These are phyloP conservation scores for Hipparchia sbordonii DNA, from an alignment of 2,888 invertebrate species.

Conservation along the genomic window DNA sequence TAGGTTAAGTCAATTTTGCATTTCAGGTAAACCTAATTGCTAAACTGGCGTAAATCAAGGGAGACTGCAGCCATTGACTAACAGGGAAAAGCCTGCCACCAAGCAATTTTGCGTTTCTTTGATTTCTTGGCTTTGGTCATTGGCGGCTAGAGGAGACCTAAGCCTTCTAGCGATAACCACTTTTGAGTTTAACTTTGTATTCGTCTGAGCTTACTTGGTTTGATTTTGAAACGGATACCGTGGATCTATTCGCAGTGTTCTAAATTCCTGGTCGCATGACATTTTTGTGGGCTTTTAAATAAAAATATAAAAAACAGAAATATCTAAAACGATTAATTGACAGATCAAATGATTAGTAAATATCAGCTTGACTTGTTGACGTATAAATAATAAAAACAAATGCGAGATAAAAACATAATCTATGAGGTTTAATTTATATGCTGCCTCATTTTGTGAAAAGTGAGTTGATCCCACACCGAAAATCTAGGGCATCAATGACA, in stretches of 20 bases:
- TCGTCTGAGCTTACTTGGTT: conserved; percentile 56
- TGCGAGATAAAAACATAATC: neutral
- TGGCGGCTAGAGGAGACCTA: too few species aligned
- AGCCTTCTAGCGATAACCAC: too few species aligned
- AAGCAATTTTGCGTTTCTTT: too few species aligned
- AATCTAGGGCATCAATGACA: too few species aligned
- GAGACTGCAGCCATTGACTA: neutral
- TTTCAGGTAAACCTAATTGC: too few species aligned
- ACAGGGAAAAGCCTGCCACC: too few species aligned
- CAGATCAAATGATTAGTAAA: neutral
- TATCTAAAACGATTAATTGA: neutral
- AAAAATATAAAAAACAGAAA: neutral
- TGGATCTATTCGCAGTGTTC: conserved; percentile 70
- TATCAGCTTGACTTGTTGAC: neutral
- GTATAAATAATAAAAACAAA: neutral
- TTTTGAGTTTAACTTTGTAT: too few species aligned
- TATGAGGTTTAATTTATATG: neutral
- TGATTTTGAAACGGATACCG: conserved; percentile 72
- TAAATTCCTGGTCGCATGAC: conserved; percentile 71
- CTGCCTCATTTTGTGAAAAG: neutral
- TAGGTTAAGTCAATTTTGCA: too few species aligned
- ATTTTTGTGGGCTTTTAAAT: conserved; percentile 44
- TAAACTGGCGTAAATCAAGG: too few species aligned
- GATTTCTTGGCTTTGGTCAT: too few species aligned
- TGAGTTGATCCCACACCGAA: neutral